A percentile compares a stretch with the other conserved stretches of the same genome.
Conservation (phyloP, 2,797 vertebrate genomes). For the Merluccius polli region DNA sequence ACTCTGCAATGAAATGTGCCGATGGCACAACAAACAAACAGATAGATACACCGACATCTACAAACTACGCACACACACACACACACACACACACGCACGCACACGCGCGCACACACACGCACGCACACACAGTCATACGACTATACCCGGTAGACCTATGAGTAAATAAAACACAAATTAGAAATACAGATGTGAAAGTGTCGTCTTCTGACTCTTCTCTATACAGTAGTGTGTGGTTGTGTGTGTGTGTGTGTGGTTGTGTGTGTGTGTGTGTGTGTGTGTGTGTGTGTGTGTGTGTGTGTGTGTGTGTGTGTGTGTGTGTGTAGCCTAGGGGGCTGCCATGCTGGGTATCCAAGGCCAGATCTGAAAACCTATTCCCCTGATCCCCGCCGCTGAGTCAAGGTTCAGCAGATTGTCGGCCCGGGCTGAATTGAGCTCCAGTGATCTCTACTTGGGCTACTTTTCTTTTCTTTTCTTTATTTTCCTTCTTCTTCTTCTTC, state of each 20-base stretch:
- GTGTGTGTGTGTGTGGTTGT: constrained; percentile 1
- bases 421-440: constrained; percentile 41
- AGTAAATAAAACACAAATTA: neutral
- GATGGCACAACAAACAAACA: neutral
- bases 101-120: neutral
- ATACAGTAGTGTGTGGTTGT: neutral
- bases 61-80: neutral
- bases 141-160: neutral
- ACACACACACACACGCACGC: neutral
- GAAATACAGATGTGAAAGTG: neutral
- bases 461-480: constrained; percentile 22
- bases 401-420: constrained; percentile 32
- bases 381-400: neutral
- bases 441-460: constrained; percentile 41
- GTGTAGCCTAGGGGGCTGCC: constrained; percentile 10
- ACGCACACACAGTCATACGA: neutral
- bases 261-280: neutral
- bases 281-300: constrained; percentile 1
- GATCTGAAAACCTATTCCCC: constrained; percentile 21
- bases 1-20: neutral
- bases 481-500: no score
- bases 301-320: neutral
- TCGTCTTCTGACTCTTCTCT: neutral
- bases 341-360: constrained; percentile 11
- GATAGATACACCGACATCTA: neutral